A percentile compares a stretch with the other conserved stretches of the same genome.
These are phyloP conservation scores for Paratrypauchen microcephalus DNA, from an alignment of 2,797 vertebrate genomes.

Conservation along the genomic window DNA sequence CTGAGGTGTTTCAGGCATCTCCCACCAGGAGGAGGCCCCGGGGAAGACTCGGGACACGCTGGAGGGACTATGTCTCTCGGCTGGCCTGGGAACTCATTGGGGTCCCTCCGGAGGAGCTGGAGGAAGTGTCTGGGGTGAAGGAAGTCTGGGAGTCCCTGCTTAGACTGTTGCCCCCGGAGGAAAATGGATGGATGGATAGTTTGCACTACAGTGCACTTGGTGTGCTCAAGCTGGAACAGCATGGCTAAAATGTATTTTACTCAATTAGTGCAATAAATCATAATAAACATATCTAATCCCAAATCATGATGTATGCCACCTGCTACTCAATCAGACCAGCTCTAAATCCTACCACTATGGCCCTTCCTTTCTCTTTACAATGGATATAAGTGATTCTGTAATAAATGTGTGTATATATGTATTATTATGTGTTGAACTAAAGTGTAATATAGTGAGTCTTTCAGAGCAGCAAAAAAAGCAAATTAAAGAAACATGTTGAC, in stretches of 20 bases:
- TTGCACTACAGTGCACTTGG: not conserved
- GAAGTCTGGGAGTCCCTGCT: too few species aligned
- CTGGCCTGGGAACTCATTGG: too few species aligned
- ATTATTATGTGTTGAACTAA: slow-evolving; percentile 4
- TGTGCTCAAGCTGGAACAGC: not conserved
- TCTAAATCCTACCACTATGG: slow-evolving; percentile 24
- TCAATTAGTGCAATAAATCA: not conserved
- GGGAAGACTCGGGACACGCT: too few species aligned
- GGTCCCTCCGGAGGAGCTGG: too few species aligned
- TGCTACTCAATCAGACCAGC: slow-evolving; percentile 2
- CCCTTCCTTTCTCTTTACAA: slow-evolving; percentile 20
- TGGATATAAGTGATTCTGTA: too few species aligned
- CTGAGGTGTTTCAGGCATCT: too few species aligned
- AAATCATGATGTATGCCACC: slow-evolving; percentile 3
- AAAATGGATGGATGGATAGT: too few species aligned
- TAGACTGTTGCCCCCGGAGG: too few species aligned
- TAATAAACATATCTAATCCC: slow-evolving; percentile 6
- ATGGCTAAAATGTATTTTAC: not conserved
- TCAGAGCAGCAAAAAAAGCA: slow-evolving; percentile 42
- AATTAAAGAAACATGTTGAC: slow-evolving; percentile 46
- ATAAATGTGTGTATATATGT: too few species aligned
- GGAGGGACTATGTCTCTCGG: too few species aligned
- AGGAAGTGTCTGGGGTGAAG: too few species aligned
- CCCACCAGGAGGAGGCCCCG: too few species aligned
- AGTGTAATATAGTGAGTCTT: slow-evolving; percentile 1